Evolutionary conservation across 2,888 invertebrate species (phyloP).

Genomic region (Microchrysa polita): DNA sequence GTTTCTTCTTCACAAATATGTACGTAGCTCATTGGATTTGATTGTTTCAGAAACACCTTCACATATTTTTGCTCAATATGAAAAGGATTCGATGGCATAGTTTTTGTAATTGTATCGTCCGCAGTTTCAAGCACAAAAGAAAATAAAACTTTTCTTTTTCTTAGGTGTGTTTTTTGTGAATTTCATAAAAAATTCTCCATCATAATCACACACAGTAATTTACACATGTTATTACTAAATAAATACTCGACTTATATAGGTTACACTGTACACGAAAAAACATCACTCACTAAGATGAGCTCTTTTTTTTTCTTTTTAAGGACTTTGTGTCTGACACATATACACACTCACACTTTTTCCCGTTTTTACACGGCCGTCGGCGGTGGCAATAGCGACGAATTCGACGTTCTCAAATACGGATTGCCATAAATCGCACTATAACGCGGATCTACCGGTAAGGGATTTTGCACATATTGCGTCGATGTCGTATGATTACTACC

Average conservation of each 20-base stretch:
- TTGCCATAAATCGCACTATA: constrained; percentile 91
- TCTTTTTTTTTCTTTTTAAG: too few relatives aligned
- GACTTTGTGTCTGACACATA: too few relatives aligned
- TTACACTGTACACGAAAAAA: background rate
- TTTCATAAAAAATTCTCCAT: constrained; percentile 29
- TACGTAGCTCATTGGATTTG: constrained; percentile 14
- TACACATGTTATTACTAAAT: background rate
- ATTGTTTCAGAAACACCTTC: constrained; percentile 24
- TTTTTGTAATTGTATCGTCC: background rate
- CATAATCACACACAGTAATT: constrained; percentile 21
- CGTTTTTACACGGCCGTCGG: constrained; percentile 56
- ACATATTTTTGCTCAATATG: constrained; percentile 11
- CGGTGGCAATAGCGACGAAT: constrained; percentile 67
- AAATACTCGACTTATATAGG: background rate
- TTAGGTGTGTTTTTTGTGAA: background rate
- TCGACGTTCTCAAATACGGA: constrained; percentile 80
- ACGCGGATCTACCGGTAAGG: constrained; percentile 76
- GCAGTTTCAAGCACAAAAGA: constrained; percentile 5
- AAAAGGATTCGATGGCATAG: constrained; percentile 29
- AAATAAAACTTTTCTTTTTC: constrained; percentile 43
- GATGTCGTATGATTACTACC: constrained; percentile 52
- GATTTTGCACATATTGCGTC: constrained; percentile 51
- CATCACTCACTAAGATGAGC: too few relatives aligned
- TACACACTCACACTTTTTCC: too few relatives aligned
- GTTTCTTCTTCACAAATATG: constrained; percentile 33